These are phyloP conservation scores for Sinocyclocheilus anshuiensis DNA, from an alignment of 2,113 vertebrate species.

Conservation along the genomic window DNA sequence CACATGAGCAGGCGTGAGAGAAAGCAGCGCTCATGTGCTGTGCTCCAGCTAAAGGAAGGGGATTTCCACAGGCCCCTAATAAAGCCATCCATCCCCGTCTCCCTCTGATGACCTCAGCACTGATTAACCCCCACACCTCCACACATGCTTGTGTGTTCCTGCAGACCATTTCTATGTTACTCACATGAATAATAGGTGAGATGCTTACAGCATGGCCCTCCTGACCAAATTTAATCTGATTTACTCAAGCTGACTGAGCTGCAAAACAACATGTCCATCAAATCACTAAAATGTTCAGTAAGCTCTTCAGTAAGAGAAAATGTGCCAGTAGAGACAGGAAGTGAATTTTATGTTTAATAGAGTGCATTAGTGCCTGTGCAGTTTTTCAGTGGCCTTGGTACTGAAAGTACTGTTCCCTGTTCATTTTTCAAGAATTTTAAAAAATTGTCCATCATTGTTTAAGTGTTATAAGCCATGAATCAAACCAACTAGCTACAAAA, in stretches of 20 bases:
- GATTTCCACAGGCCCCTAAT: slow-evolving; percentile 59
- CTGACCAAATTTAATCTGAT: slow-evolving; percentile 48
- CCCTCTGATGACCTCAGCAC: slow-evolving; percentile 47
- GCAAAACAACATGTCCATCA: slow-evolving; percentile 53
- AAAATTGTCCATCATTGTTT: neutral
- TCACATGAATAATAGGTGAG: slow-evolving; percentile 39
- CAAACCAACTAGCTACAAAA: neutral
- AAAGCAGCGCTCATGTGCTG: slow-evolving; percentile 42
- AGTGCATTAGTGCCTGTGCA: neutral
- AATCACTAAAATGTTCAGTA: slow-evolving; percentile 50
- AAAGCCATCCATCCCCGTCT: slow-evolving; percentile 48
- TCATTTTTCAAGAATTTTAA: neutral
- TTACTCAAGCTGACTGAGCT: slow-evolving; percentile 63
- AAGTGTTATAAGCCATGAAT: neutral
- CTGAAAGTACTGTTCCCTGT: neutral
- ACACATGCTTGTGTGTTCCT: neutral
- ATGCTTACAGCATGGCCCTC: neutral
- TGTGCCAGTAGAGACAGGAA: neutral
- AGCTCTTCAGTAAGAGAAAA: slow-evolving; percentile 1
- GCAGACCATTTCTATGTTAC: neutral
- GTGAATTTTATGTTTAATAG: neutral
- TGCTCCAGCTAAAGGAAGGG: slow-evolving; percentile 46
- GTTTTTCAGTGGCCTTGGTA: neutral
- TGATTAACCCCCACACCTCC: slow-evolving; percentile 46
- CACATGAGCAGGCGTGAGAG: slow-evolving; percentile 53